Evolutionary conservation across 1,140 invertebrate species (phyloP), one percentile per base, ranked within the genome.

Genomic region (Trissolcus basalis): DNA sequence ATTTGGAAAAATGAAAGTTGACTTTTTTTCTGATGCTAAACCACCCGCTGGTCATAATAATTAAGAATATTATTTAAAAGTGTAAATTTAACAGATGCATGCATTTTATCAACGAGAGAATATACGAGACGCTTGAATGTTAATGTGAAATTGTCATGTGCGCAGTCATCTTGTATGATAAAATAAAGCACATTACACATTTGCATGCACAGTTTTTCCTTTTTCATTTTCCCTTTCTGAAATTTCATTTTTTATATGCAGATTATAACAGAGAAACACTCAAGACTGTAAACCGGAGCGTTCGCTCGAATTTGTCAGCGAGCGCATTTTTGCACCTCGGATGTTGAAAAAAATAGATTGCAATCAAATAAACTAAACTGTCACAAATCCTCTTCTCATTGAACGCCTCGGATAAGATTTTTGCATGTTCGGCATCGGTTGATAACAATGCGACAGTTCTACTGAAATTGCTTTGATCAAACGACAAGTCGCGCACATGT

Each of bases 401-500:
- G 27, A 10, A 11, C 12, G 12, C 58, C 14, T 14, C 12, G 39
- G 50, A 61, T 15, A 16, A 51, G 43, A 61, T 43, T 43, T 50
- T 60, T 60, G 35, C 12, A 27, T 36, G 33, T 32, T 7, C 55
- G 32, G 44, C 16, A 15, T 35, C 56, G n/a, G 19, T 49, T 59
- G 36, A 44, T 4, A 16, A 33, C 32, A 61, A 32, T 43, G 36
- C 33, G 47, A 51, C 58, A 43, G 35, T 36, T 10, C 15, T 0
- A 19, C 39, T 9, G 50, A 61, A 61, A 35, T n/a, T 36, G n/a
- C 44, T 63, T 63, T 53, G 19, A 53, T 63, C 59, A 13, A 44
- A 51, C 19, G 32, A 55, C 49, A 63, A 63, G 49, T 41, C 32
- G 1, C 13, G 16, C 35, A 59, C 35, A 59, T 41, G 59, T 53